Evolutionary conservation across 1,140 invertebrate genomes (phyloP).

Genomic region (Drosophila watanabei): DNA sequence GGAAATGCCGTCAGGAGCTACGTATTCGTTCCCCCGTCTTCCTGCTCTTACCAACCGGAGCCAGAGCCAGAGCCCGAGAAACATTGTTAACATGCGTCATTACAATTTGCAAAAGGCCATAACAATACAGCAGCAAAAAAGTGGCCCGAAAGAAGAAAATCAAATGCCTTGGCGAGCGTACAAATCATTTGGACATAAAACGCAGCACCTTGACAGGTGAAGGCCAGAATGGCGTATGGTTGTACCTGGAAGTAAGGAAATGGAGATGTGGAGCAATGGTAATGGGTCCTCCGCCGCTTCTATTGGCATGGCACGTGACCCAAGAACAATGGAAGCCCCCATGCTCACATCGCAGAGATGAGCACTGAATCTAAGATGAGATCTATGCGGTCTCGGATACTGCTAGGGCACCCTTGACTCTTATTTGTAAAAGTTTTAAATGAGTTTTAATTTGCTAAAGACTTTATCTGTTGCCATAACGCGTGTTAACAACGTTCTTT

Average conservation of each 20-base stretch:
- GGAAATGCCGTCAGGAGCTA: constrained; percentile 16
- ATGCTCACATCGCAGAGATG: constrained; percentile 30
- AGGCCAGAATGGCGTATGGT: constrained; percentile 9
- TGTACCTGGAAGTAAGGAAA: not conserved
- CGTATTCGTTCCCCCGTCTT: constrained; percentile 4
- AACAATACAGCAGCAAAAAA: constrained; percentile 50
- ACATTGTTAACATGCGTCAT: constrained; percentile 85
- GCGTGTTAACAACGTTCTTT: not conserved
- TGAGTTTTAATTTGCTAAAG: not conserved
- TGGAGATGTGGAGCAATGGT: constrained; percentile 14
- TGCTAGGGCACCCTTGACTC: not conserved
- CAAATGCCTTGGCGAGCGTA: constrained; percentile 71
- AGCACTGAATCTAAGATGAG: not conserved
- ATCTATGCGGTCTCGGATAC: not conserved
- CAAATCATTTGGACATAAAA: constrained; percentile 83
- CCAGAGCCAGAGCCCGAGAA: constrained; percentile 20
- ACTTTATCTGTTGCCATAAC: not conserved
- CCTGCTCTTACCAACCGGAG: not conserved
- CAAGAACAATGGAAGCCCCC: constrained; percentile 43
- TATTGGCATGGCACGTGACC: constrained; percentile 63
- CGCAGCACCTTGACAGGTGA: constrained; percentile 76
- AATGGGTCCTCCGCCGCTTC: constrained; percentile 32
- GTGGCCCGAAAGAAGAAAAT: constrained; percentile 54
- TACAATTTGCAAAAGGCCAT: constrained; percentile 82
- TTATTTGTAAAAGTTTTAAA: not conserved